Percentiles rank a stretch among this genome's conserved stretches.
phyloP scores from a whole-genome alignment of 1,140 invertebrate species.

The Eupristina koningsbergeri region DNA sequence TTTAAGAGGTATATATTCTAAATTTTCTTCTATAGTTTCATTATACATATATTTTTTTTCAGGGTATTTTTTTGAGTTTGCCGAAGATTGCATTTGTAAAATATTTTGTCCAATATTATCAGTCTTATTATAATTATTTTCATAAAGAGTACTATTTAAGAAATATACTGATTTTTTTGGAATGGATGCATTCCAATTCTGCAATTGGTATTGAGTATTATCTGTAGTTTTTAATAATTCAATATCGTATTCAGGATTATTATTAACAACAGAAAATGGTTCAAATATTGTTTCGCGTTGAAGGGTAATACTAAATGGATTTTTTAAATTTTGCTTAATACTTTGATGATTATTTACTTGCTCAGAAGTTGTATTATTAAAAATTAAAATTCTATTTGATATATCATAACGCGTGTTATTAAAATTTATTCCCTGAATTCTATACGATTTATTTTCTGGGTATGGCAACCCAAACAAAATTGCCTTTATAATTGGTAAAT shows the following conservation, averaged over 20 bases:
- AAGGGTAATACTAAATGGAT: not conserved
- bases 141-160: not conserved
- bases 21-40: constrained; percentile 17
- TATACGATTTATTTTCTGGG: constrained; percentile 36
- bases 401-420: not conserved
- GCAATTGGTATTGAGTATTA: constrained; percentile 2
- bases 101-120: constrained; percentile 17
- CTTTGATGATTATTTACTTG: not conserved
- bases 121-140: not conserved
- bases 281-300: not conserved
- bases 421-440: not conserved
- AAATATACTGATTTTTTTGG: not conserved
- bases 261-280: too few relatives aligned
- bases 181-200: not conserved
- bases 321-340: not conserved
- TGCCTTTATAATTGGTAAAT: constrained; percentile 54
- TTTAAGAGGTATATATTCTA: constrained; percentile 28
- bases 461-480: constrained; percentile 50
- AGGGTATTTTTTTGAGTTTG: constrained; percentile 26
- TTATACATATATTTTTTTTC: not conserved
- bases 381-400: not conserved
- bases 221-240: constrained; percentile 1
- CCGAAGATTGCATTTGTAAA: constrained; percentile 26
- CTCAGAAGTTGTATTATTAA: not conserved
- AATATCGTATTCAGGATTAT: constrained; percentile 6